These are phyloP conservation scores for Lumbricus terrestris DNA, from an alignment of 2,888 invertebrate species.

Conservation along the genomic window DNA sequence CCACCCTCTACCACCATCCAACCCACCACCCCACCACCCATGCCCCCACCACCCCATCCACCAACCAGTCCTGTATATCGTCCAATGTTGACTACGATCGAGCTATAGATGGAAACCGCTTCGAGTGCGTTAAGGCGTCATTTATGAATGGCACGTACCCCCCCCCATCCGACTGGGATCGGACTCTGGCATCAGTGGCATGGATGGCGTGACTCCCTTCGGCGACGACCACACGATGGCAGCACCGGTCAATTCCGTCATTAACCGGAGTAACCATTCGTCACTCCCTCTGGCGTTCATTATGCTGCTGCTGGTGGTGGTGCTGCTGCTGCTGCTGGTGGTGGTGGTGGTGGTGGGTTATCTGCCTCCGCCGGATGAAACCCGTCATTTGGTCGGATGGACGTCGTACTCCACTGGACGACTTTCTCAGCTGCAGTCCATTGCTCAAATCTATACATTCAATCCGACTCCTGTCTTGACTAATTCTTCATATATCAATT, in stretches of 20 bases:
- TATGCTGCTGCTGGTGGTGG: background rate
- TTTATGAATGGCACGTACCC: constrained; percentile 3
- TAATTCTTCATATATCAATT: background rate
- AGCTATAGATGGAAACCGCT: background rate
- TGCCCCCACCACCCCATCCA: background rate
- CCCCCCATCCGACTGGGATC: background rate
- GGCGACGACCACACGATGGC: background rate
- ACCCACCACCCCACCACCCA: background rate
- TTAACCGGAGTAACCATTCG: background rate
- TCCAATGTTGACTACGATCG: background rate
- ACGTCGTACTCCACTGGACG: background rate
- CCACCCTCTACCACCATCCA: background rate
- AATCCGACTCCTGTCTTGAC: background rate
- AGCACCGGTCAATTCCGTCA: background rate
- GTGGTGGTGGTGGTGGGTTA: background rate
- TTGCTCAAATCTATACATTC: background rate
- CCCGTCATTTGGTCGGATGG: background rate
- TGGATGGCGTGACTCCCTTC: background rate
- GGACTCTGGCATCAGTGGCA: background rate
- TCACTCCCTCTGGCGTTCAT: constrained; percentile 3
- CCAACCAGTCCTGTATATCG: background rate
- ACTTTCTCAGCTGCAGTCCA: background rate
- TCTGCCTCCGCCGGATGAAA: background rate
- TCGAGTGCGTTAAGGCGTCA: background rate
- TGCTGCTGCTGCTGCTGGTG: background rate